Evolutionary conservation across 1,140 invertebrate species (phyloP).

Genomic region (Atta cephalotes): DNA sequence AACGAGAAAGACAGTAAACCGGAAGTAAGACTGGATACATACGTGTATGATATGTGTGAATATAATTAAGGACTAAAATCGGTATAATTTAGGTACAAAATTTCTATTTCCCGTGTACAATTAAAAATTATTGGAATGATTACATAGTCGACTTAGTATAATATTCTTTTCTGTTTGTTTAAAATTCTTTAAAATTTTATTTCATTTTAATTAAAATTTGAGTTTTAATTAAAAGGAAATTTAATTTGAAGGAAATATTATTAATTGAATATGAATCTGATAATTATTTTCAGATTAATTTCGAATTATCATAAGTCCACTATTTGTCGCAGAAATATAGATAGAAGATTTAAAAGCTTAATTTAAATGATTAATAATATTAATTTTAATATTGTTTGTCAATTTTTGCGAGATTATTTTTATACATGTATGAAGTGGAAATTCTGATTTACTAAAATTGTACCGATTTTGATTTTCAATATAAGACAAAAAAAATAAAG

Average conservation of each 20-base stretch:
- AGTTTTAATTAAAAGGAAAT: neutral
- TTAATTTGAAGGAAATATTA: neutral
- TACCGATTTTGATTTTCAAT: conserved; percentile 23
- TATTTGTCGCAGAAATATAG: neutral
- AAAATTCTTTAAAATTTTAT: neutral
- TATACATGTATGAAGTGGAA: neutral
- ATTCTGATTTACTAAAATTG: neutral
- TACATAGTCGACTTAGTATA: neutral
- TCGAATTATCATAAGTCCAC: neutral
- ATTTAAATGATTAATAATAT: neutral
- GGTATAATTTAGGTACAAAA: conserved; percentile 2
- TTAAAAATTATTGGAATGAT: neutral
- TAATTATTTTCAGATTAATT: neutral
- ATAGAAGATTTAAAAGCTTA: conserved; percentile 5
- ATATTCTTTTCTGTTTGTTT: neutral
- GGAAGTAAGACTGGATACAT: conserved; percentile 14
- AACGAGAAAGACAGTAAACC: conserved; percentile 2
- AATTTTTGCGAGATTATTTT: neutral
- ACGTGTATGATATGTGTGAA: conserved; percentile 3
- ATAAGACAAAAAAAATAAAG: conserved; percentile 22
- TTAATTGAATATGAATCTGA: neutral
- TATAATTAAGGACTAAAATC: conserved; percentile 1
- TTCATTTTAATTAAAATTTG: neutral
- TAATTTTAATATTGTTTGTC: conserved; percentile 1
- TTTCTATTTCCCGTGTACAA: neutral